These are phyloP conservation scores for Hystrix brachyura DNA, from an alignment of 2,113 vertebrate genomes.

Conservation along the genomic window DNA sequence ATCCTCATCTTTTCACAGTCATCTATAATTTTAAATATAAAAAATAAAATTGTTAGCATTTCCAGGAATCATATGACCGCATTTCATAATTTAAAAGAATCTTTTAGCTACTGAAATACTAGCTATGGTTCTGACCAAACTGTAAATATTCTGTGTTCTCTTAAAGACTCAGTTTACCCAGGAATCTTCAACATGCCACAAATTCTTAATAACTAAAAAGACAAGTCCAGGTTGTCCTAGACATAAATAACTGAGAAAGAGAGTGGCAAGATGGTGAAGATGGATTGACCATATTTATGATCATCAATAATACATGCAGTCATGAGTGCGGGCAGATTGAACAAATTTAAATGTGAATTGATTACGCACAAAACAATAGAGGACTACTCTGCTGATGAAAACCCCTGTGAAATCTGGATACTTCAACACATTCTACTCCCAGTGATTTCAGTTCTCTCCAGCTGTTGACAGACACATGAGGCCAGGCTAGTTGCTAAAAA, in stretches of 20 bases:
- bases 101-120: neutral
- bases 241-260: neutral
- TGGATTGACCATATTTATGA: neutral
- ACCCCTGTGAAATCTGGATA: neutral
- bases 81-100: slow-evolving; percentile 11
- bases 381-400: neutral
- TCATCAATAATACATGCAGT: neutral
- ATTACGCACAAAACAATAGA: neutral
- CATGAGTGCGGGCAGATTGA: neutral
- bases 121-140: neutral
- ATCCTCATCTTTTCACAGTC: neutral
- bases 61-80: neutral
- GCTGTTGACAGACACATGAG: neutral
- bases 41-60: neutral
- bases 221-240: neutral
- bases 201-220: neutral
- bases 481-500: neutral
- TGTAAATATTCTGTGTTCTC: neutral
- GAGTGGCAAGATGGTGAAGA: neutral
- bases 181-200: neutral
- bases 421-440: neutral
- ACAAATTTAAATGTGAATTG: neutral
- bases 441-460: neutral
- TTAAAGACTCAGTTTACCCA: neutral
- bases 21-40: neutral